phyloP scores from a whole-genome alignment of 2,797 vertebrate species.

The Gambelia wislizenii region DNA sequence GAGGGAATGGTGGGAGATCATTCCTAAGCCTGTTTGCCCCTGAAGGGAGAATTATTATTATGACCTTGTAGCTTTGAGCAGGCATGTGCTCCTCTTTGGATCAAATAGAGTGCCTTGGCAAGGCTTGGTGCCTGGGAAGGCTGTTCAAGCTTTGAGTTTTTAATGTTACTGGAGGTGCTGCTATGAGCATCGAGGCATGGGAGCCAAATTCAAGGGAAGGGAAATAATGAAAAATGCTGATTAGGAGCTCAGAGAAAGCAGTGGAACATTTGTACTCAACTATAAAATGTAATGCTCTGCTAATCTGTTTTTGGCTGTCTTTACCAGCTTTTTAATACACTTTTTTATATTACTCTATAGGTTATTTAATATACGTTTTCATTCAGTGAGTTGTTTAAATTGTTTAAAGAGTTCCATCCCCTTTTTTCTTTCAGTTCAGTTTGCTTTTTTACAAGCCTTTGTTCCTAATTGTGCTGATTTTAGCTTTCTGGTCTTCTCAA shows the following conservation, averaged over 20 bases:
- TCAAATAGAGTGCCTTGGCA: constrained; percentile 62
- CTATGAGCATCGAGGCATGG: constrained; percentile 70
- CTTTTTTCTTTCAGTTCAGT: not conserved
- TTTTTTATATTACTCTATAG: constrained; percentile 62
- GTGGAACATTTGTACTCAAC: constrained; percentile 76
- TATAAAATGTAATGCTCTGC: constrained; percentile 78
- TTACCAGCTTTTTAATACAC: constrained; percentile 73
- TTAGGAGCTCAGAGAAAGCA: constrained; percentile 76
- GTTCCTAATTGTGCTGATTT: constrained; percentile 19
- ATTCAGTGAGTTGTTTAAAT: constrained; percentile 56
- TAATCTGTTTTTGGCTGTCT: constrained; percentile 77
- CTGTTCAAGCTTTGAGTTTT: constrained; percentile 49
- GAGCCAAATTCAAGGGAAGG: constrained; percentile 69
- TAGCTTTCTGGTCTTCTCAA: not conserved
- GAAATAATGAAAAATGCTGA: constrained; percentile 81
- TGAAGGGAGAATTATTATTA: constrained; percentile 69
- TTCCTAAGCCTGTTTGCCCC: constrained; percentile 68
- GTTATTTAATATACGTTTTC: constrained; percentile 63
- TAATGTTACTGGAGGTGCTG: constrained; percentile 64
- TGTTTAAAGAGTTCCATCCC: constrained; percentile 22
- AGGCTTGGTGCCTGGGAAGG: constrained; percentile 47
- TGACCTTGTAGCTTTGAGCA: constrained; percentile 53
- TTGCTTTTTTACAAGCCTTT: not conserved
- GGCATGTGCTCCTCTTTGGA: constrained; percentile 58
- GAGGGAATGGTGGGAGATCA: constrained; percentile 58